Conservation (phyloP, 2,888 invertebrate species). For the Xylota sylvarum region DNA sequence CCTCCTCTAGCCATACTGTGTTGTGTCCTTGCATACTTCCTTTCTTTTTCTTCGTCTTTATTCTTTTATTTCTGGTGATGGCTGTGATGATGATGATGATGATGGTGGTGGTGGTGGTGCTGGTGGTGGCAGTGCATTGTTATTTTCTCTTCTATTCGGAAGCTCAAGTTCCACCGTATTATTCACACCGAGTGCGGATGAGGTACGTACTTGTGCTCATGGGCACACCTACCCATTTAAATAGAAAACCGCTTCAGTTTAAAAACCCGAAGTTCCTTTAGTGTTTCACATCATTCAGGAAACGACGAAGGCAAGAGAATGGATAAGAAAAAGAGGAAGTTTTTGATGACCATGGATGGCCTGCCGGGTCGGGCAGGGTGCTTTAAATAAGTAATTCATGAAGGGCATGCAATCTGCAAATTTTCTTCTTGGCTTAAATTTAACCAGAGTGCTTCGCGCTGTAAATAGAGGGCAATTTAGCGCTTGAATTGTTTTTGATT, state of each 20-base stretch:
- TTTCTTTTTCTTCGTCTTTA: conserved; percentile 33
- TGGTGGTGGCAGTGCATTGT: conserved; percentile 56
- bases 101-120: conserved; percentile 18
- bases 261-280: conserved; percentile 48
- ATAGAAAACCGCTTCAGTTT: conserved; percentile 64
- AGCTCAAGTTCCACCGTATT: conserved; percentile 64
- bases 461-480: conserved; percentile 48
- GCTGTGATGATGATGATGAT: conserved; percentile 46
- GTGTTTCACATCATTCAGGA: conserved; percentile 49
- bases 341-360: conserved; percentile 73
- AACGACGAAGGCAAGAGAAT: conserved; percentile 43
- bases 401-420: conserved; percentile 73
- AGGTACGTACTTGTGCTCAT: conserved; percentile 61
- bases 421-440: conserved; percentile 50
- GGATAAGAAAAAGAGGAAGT: conserved; percentile 47
- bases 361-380: conserved; percentile 40
- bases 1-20: conserved; percentile 52
- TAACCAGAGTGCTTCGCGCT: conserved; percentile 17
- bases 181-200: conserved; percentile 67
- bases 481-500: conserved; percentile 62
- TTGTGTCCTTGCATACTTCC: conserved; percentile 64
- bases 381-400: conserved; percentile 77
- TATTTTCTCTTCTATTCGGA: conserved; percentile 47
- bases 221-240: conserved; percentile 76
- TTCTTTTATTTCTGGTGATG: conserved; percentile 44